These are phyloP conservation scores for Zootoca vivipara DNA, from an alignment of 2,113 vertebrate genomes.

Conservation along the genomic window DNA sequence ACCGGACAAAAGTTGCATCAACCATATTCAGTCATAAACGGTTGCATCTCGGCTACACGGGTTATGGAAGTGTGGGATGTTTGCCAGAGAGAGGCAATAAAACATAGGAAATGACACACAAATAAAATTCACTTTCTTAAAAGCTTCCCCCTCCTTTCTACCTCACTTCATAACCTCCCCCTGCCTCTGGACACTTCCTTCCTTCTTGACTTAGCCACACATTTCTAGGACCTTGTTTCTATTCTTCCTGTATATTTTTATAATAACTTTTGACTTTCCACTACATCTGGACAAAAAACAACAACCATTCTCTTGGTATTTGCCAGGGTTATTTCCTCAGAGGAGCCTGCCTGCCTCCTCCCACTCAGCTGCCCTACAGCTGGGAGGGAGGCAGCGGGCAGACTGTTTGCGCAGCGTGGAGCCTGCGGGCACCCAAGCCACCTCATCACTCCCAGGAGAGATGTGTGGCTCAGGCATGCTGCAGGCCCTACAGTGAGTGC, in stretches of 20 bases:
- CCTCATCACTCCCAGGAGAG: too few species aligned
- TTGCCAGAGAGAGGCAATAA: conserved; percentile 69
- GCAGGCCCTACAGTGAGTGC: too few species aligned
- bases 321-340: neutral
- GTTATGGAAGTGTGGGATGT: conserved; percentile 67
- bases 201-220: conserved; percentile 19
- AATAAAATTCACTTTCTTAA: conserved; percentile 71
- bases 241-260: neutral
- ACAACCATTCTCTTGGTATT: neutral
- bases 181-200: conserved; percentile 32
- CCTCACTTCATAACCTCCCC: conserved; percentile 24
- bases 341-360: too few species aligned
- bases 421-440: too few species aligned
- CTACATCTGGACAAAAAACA: neutral
- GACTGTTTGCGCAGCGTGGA: too few species aligned
- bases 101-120: conserved; percentile 72
- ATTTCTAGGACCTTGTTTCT: conserved; percentile 20
- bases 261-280: neutral
- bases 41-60: conserved; percentile 43
- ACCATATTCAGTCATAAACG: conserved; percentile 56
- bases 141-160: conserved; percentile 52
- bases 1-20: conserved; percentile 48
- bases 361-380: too few species aligned
- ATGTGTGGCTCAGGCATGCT: too few species aligned
- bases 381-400: too few species aligned